Base-by-base conservation (phyloP, 1,140 invertebrate species). In the Papilio helenus region DNA sequence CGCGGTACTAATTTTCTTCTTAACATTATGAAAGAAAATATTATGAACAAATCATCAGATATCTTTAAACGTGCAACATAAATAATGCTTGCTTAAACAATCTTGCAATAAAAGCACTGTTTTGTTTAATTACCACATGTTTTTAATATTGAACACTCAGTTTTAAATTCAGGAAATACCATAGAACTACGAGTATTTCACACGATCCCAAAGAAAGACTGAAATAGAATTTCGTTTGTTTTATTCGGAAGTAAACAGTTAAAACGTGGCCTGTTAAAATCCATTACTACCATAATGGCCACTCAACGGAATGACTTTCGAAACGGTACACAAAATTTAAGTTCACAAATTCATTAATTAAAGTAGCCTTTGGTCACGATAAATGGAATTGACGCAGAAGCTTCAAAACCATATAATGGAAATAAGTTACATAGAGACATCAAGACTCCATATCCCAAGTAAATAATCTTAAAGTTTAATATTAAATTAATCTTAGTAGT, bases 291-390 rank as follows among this genome's bases (percentile, higher is more conserved):
- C 72, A 49, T 68, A 77, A 14, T 76, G 76, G 23, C 23, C 79
- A 76, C 73, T 80, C 76, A 76, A 55, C 61, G 39, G 44, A 76
- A 72, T 80, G 46, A 80, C 58, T 76, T 71, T 71, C 44, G 44
- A 72, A 77, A 77, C 65, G 79, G 55, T 72, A 72, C 61, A 65
- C 26, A 65, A 65, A 65, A 65, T 65, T 65, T 65, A 65, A 65
- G 61, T 65, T 65, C 61, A 29, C 61, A 26, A 65, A 65, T 65
- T 65, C 61, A 12, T 26, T 65, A 65, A 65, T 65, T 65, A 65
- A 65, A 65, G 23, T 65, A 12, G 23, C 61, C 23, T 65, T 65
- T 65, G 61, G 61, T 65, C 23, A 65, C 61, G 61, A 29, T 65
- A 65, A 65, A 29, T 65, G 61, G 23, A 65, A 65, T 65, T 65